These are phyloP conservation scores for Drosophila anomelani DNA, from an alignment of 2,888 invertebrate species.

Conservation along the genomic window DNA sequence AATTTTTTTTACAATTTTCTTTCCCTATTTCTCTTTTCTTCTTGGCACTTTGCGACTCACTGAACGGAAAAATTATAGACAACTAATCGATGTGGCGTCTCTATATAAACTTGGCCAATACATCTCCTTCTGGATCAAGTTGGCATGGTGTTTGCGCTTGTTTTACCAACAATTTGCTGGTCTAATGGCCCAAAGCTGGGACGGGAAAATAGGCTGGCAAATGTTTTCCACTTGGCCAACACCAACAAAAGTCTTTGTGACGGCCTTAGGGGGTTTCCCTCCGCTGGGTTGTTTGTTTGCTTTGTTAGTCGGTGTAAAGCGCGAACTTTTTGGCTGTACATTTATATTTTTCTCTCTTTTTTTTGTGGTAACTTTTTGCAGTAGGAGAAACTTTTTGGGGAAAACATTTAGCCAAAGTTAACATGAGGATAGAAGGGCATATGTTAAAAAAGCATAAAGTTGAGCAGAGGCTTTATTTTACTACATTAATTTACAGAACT, in stretches of 20 bases:
- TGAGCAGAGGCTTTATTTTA: neutral
- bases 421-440: constrained; percentile 44
- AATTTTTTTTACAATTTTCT: neutral
- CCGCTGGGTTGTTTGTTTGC: constrained; percentile 49
- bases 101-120: constrained; percentile 26
- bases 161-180: constrained; percentile 83
- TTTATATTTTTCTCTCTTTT: constrained; percentile 32
- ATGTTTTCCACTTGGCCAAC: constrained; percentile 76
- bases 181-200: constrained; percentile 57
- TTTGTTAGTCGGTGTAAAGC: constrained; percentile 60
- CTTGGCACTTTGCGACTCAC: constrained; percentile 71
- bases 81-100: constrained; percentile 75
- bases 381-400: constrained; percentile 60
- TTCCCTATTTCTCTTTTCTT: neutral
- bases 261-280: constrained; percentile 40
- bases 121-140: constrained; percentile 27
- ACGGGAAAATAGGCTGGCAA: constrained; percentile 59
- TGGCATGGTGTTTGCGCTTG: constrained; percentile 81
- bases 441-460: constrained; percentile 19
- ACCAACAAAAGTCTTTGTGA: constrained; percentile 58
- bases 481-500: neutral
- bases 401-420: constrained; percentile 65
- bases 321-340: constrained; percentile 55
- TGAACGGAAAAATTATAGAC: constrained; percentile 83
- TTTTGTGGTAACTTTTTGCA: constrained; percentile 24